Evolutionary conservation across 2,888 invertebrate species (phyloP).

Genomic region (Eupithecia centaureata): DNA sequence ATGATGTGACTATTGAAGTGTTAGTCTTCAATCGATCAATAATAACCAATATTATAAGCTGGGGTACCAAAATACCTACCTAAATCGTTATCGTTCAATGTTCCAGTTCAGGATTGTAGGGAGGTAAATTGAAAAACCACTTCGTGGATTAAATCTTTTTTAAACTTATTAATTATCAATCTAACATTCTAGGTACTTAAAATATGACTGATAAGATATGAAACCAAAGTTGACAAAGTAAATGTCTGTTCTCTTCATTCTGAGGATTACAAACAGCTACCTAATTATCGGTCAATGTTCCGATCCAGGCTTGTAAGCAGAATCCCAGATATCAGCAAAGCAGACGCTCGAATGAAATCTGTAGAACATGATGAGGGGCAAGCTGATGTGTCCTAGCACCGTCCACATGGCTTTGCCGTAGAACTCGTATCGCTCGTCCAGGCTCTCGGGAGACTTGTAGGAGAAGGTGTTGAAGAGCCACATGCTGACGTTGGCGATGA

Average conservation of each 20-base stretch:
- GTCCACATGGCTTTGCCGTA: conserved; percentile 89
- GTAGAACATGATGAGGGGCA: conserved; percentile 91
- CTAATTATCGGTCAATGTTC: conserved; percentile 58
- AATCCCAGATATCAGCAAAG: conserved; percentile 91
- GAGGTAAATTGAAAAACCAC: neutral
- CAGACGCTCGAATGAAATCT: conserved; percentile 91
- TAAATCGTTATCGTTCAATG: neutral
- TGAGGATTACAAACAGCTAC: neutral
- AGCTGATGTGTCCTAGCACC: conserved; percentile 88
- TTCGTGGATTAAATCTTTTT: neutral
- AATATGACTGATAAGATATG: neutral
- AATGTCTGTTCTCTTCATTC: neutral
- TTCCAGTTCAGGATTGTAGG: neutral
- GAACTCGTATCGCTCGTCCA: conserved; percentile 85
- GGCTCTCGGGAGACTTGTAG: conserved; percentile 78
- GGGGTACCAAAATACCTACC: neutral
- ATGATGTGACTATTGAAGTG: too few species aligned
- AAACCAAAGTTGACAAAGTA: neutral
- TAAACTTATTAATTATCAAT: neutral
- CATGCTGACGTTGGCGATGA: conserved; percentile 90
- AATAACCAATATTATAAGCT: neutral
- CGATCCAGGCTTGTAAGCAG: conserved; percentile 86
- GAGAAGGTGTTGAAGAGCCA: conserved; percentile 91
- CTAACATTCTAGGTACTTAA: neutral
- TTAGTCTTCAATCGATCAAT: too few species aligned